Conservation (phyloP, 2,797 vertebrate species). For the Onychomys torridus region DNA sequence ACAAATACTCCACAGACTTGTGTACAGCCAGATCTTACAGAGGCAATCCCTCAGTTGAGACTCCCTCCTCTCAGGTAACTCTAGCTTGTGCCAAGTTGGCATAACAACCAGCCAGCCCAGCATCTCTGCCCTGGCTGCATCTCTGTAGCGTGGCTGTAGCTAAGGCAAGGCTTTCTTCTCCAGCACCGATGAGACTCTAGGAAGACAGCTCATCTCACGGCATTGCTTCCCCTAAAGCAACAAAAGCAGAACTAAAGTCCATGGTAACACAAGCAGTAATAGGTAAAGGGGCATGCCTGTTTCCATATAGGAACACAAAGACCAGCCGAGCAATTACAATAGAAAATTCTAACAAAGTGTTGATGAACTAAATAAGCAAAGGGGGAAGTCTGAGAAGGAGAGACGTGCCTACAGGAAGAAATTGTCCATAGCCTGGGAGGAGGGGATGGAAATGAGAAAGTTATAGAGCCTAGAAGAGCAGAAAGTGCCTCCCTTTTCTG, state of each 20-base stretch:
- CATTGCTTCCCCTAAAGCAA: not conserved
- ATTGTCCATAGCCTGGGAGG: not conserved
- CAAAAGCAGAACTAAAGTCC: not conserved
- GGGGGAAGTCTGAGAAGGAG: not conserved
- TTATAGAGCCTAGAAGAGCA: not conserved
- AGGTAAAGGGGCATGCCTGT: not conserved
- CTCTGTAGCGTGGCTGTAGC: not conserved
- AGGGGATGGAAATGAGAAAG: not conserved
- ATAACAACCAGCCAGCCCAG: not conserved
- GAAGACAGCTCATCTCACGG: not conserved
- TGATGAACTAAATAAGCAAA: not conserved
- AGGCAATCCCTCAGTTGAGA: not conserved
- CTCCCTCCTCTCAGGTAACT: not conserved
- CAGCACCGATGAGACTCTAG: not conserved
- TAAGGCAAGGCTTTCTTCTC: not conserved
- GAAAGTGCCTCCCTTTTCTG: not conserved
- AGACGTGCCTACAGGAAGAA: not conserved
- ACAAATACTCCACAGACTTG: not conserved
- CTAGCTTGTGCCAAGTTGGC: not conserved
- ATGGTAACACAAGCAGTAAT: not conserved
- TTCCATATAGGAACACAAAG: not conserved
- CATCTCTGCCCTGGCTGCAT: fast-evolving
- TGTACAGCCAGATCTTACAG: not conserved
- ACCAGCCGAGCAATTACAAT: not conserved
- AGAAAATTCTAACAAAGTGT: not conserved